phyloP scores from a whole-genome alignment of 2,888 invertebrate species.

The Laspeyria flexula region DNA sequence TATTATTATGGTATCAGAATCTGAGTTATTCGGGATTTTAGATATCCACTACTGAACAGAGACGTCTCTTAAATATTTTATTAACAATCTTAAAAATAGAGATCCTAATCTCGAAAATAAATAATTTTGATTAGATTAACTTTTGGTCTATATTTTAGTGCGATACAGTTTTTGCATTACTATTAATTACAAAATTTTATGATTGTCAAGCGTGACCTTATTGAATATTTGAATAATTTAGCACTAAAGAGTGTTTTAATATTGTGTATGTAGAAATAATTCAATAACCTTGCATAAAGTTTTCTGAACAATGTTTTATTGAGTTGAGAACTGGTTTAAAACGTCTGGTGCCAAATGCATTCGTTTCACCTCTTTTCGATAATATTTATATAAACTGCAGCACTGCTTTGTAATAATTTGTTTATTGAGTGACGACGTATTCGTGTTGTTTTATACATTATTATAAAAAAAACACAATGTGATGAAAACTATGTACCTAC shows the following conservation, averaged over 20 bases:
- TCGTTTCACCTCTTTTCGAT: conserved; percentile 12
- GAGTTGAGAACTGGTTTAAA: conserved; percentile 22
- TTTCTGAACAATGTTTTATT: conserved; percentile 10
- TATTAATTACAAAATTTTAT: neutral
- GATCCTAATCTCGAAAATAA: too few species aligned
- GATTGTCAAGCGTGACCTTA: conserved; percentile 4
- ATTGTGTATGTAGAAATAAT: neutral
- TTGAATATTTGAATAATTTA: conserved; percentile 7
- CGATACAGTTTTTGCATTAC: neutral
- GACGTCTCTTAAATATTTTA: too few species aligned
- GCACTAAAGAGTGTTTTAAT: neutral
- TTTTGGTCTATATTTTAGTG: neutral
- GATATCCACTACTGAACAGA: too few species aligned
- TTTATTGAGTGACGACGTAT: neutral
- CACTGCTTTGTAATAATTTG: neutral
- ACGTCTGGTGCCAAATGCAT: conserved; percentile 13
- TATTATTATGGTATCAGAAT: too few species aligned
- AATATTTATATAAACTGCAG: conserved; percentile 4
- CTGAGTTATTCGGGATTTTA: too few species aligned
- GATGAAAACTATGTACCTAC: too few species aligned
- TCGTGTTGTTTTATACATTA: neutral
- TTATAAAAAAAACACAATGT: too few species aligned
- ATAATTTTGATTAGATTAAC: too few species aligned
- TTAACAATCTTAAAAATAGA: too few species aligned
- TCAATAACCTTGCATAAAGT: conserved; percentile 1